These are phyloP conservation scores for Ptilorrhoa leucosticta DNA, from an alignment of 2,113 vertebrate genomes.

Conservation along the genomic window DNA sequence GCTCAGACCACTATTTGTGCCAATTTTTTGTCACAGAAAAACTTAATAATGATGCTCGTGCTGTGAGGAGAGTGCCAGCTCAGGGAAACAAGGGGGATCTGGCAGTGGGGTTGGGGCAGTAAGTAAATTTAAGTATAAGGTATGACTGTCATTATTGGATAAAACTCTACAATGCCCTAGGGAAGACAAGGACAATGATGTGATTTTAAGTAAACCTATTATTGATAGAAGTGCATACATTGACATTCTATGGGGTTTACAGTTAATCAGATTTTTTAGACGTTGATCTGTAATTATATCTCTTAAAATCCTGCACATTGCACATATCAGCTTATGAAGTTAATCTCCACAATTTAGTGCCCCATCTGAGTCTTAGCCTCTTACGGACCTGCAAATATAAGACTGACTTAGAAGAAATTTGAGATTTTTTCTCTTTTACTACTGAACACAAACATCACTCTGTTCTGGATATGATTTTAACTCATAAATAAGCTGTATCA, in stretches of 20 bases:
- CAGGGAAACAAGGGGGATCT: not conserved
- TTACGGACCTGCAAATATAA: not conserved
- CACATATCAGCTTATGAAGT: not conserved
- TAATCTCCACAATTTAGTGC: not conserved
- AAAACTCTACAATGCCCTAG: not conserved
- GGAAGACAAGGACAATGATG: not conserved
- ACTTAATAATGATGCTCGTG: not conserved
- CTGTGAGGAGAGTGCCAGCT: not conserved
- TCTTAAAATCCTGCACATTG: not conserved
- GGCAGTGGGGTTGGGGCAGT: not conserved
- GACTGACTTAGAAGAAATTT: not conserved
- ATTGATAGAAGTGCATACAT: not conserved
- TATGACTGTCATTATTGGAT: not conserved
- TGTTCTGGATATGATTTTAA: not conserved
- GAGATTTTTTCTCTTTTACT: not conserved
- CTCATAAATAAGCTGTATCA: not conserved
- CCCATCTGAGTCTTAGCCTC: not conserved
- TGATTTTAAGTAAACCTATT: not conserved
- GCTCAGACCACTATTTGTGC: not conserved
- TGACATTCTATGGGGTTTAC: not conserved
- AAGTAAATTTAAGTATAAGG: not conserved
- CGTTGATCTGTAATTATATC: not conserved
- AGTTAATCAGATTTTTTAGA: not conserved
- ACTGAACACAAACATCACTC: not conserved
- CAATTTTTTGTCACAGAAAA: not conserved